Conservation (phyloP, 1,140 invertebrate genomes). For the Apolygus lucorum region DNA sequence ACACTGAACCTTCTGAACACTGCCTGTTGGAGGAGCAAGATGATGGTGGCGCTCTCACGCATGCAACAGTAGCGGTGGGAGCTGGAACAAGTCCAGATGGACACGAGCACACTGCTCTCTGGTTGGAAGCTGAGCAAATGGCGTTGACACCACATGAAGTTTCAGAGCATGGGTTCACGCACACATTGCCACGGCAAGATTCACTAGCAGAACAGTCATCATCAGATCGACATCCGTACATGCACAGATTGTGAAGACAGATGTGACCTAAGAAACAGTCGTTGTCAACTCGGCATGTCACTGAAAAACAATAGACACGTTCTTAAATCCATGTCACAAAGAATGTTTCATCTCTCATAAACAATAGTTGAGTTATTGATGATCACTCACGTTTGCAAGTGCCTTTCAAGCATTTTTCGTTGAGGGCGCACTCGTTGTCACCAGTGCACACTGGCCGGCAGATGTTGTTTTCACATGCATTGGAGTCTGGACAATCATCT, state of each 20-base stretch:
- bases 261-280: slow-evolving; percentile 87
- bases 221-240: slow-evolving; percentile 74
- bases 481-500: slow-evolving; percentile 57
- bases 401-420: slow-evolving; percentile 75
- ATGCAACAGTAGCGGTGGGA: slow-evolving; percentile 72
- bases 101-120: slow-evolving; percentile 73
- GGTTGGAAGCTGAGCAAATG: slow-evolving; percentile 66
- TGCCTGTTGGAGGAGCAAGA: slow-evolving; percentile 63
- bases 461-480: slow-evolving; percentile 65
- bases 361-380: slow-evolving; percentile 27
- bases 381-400: slow-evolving; percentile 64
- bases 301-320: slow-evolving; percentile 45
- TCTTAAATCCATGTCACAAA: slow-evolving; percentile 20
- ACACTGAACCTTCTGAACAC: slow-evolving; percentile 57
- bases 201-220: slow-evolving; percentile 77
- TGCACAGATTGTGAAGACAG: slow-evolving; percentile 72
- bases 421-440: slow-evolving; percentile 82
- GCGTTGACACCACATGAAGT: slow-evolving; percentile 74
- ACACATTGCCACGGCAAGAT: slow-evolving; percentile 68
- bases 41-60: slow-evolving; percentile 61
- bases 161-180: slow-evolving; percentile 62
- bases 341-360: no score
- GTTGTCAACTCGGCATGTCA: slow-evolving; percentile 80
- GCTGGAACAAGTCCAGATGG: slow-evolving; percentile 67
- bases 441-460: slow-evolving; percentile 61